Conservation (phyloP, 2,113 vertebrate species). For the Carlito syrichta region DNA sequence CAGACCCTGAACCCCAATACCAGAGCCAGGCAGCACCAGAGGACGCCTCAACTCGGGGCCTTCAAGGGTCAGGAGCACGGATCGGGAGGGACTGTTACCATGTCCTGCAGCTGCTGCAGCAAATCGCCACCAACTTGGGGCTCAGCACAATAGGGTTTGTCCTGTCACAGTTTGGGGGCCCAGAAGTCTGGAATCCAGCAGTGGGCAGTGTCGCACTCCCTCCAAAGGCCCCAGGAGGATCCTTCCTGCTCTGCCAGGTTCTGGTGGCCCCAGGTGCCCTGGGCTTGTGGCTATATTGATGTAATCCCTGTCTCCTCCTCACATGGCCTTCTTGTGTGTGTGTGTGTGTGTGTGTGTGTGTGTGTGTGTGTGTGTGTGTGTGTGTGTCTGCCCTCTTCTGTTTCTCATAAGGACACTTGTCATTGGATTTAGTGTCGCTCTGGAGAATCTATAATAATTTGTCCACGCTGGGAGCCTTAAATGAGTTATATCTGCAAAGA, state of each 20-base stretch:
- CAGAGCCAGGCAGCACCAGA: neutral
- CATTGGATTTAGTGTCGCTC: neutral
- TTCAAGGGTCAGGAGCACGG: neutral
- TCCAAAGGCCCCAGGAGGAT: accelerated
- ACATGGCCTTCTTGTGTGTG: accelerated
- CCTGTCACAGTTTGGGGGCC: too few species aligned
- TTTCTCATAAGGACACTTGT: neutral
- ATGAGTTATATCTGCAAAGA: neutral
- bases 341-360: accelerated
- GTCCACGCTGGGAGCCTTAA: accelerated
- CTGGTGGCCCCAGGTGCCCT: accelerated
- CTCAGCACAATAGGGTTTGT: too few species aligned
- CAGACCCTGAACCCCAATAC: accelerated
- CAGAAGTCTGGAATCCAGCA: accelerated
- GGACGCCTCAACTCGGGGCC: neutral
- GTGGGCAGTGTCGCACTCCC: accelerated
- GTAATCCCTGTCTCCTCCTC: accelerated
- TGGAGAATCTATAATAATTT: too few species aligned
- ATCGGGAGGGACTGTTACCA: accelerated
- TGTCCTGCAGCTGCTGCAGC: accelerated
- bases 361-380: accelerated
- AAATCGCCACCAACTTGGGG: too few species aligned
- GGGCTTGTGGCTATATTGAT: accelerated
- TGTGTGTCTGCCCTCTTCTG: neutral
- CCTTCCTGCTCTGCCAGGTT: neutral